A percentile compares a stretch with the other conserved stretches of the same genome.
phyloP scores from a whole-genome alignment of 2,113 vertebrate species.

The Tragelaphus scriptus region DNA sequence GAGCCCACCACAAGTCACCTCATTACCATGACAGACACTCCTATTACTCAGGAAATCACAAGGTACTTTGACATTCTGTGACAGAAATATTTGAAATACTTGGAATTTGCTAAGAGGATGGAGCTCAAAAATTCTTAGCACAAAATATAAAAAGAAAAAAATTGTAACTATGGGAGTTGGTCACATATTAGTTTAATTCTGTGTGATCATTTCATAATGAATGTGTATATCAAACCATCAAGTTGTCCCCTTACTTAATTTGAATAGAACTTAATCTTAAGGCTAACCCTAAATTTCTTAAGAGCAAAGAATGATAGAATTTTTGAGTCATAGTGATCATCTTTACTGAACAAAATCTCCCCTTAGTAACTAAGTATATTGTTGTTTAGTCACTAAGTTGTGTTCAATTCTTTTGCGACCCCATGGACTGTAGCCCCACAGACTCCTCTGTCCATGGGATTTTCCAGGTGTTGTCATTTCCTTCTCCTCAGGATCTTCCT shows the following conservation, averaged over 20 bases:
- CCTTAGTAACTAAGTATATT: neutral
- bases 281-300: neutral
- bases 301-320: neutral
- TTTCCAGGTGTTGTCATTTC: neutral
- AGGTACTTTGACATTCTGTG: neutral
- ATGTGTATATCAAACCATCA: neutral
- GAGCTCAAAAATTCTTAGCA: neutral
- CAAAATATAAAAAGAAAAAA: neutral
- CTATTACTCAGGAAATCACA: neutral
- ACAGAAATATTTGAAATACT: neutral
- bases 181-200: neutral
- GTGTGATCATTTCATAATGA: neutral
- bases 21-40: neutral
- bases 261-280: neutral
- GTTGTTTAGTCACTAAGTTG: neutral
- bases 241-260: neutral
- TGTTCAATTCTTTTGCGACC: neutral
- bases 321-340: neutral
- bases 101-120: neutral
- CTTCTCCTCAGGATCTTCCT: neutral
- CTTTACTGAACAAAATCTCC: neutral
- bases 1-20: neutral
- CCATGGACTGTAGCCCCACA: neutral
- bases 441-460: neutral
- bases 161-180: neutral